phyloP scores from a whole-genome alignment of 2,797 vertebrate genomes.

The Liparis tanakae region DNA sequence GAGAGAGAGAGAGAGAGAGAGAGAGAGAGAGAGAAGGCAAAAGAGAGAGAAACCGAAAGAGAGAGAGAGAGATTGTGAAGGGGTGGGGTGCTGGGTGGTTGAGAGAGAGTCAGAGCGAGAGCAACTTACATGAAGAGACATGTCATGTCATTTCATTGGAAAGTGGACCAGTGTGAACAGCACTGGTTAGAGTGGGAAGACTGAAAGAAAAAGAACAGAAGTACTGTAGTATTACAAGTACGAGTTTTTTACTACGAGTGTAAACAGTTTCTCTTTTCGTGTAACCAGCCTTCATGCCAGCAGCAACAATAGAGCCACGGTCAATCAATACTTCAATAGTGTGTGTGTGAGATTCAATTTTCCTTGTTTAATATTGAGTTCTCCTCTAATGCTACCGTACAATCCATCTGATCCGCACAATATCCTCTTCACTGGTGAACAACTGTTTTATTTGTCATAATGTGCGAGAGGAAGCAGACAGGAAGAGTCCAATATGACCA shows the following conservation, averaged over 20 bases:
- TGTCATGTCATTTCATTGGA: conserved; percentile 30
- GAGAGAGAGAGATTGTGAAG: conserved; percentile 28
- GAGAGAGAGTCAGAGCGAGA: conserved; percentile 34
- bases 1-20: conserved; percentile 36
- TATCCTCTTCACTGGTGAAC: conserved; percentile 19
- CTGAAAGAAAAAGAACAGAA: neutral
- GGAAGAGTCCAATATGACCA: conserved; percentile 5
- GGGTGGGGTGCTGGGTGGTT: conserved; percentile 34
- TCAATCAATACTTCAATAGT: conserved; percentile 70
- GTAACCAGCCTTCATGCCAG: conserved; percentile 42
- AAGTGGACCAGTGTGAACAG: conserved; percentile 22
- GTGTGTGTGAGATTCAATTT: conserved; percentile 32
- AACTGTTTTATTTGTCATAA: conserved; percentile 34
- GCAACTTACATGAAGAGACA: conserved; percentile 22
- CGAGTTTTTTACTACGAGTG: neutral
- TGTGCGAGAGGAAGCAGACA: conserved; percentile 5
- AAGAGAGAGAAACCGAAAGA: conserved; percentile 37
- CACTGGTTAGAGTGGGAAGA: neutral
- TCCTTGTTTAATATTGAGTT: conserved; percentile 45
- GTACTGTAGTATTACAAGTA: neutral
- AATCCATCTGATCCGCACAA: conserved; percentile 34
- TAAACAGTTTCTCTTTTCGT: conserved; percentile 26
- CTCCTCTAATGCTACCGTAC: conserved; percentile 19
- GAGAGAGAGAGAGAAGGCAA: conserved; percentile 23
- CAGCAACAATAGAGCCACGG: conserved; percentile 27